Base-by-base conservation (phyloP, 2,113 vertebrate species). In the Formicarius rufipectus region DNA sequence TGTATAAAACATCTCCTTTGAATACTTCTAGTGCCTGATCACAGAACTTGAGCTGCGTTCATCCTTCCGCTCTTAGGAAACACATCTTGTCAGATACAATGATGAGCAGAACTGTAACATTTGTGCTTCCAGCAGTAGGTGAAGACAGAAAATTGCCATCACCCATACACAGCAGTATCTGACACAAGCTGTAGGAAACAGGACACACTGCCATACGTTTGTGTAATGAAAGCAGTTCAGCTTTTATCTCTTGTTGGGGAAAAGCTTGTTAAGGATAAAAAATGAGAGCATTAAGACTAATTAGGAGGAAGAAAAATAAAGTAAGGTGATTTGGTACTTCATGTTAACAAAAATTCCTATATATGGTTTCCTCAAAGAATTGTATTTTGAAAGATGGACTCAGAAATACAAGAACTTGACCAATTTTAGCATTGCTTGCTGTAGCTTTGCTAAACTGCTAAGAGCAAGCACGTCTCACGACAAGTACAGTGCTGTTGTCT, bases 1-100 rank as follows among this genome's bases (percentile, higher is more conserved):
- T 49, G 73, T 84, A 86, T 84, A 75, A 90, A 89, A 87, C 81
- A 64, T 59, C 86, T 75, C 90, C 74, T 90, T 20, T 87, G 84
- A 96, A 86, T 45, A 85, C 50, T 50, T 12, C 53, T 62, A 24
- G 72, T 45, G 55, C 68, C 82, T 68, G 56, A 84, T 67, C 85
- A 74, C 55, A 86, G 92, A 84, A 40, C 25, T 17, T 50, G 73
- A 92, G 88, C 68, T 72, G 72, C 17, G 47, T 74, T 87, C 81
- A 37, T 81, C 62, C 10, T 40, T 91, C 67, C 28, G 79, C 76
- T 92, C 72, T 24, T 9, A 35, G 28, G 30, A 92, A 71, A 19
- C 21, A 17, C 0, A 6, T 60, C 45, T 31, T 2, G 5, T 64
- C 84, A 77, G 79, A 33, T 3, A 49, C 74, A 66, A 9, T 12